These are phyloP conservation scores for Rachycentron canadum DNA, from an alignment of 2,797 vertebrate species.

Conservation along the genomic window DNA sequence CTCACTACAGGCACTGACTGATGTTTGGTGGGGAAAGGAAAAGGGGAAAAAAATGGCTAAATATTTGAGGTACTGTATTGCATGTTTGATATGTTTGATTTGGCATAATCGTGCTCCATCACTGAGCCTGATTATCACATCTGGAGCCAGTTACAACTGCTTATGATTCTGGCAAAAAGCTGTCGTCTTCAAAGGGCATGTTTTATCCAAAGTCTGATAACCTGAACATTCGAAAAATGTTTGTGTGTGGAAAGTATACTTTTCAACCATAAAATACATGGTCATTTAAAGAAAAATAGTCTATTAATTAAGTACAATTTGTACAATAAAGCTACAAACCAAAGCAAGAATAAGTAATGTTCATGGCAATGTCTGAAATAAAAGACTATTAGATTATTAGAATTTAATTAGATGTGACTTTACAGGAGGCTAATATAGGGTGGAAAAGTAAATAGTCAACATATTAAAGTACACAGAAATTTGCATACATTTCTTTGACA, in stretches of 20 bases:
- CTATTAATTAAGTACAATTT: background rate
- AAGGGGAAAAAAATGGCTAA: slow-evolving; percentile 29
- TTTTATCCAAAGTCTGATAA: slow-evolving; percentile 41
- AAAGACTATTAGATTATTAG: too few relatives aligned
- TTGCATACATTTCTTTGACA: background rate
- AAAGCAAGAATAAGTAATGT: background rate
- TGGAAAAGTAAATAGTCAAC: slow-evolving; percentile 10
- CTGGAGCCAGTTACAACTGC: slow-evolving; percentile 71
- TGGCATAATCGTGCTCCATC: slow-evolving; percentile 63
- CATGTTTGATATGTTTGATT: slow-evolving; percentile 73
- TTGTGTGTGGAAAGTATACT: slow-evolving; percentile 5
- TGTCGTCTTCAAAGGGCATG: slow-evolving; percentile 61
- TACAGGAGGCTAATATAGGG: slow-evolving; percentile 9
- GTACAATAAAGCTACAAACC: background rate
- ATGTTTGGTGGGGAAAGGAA: slow-evolving; percentile 27
- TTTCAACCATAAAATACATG: slow-evolving; percentile 16
- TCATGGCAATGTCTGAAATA: background rate
- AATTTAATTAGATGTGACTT: slow-evolving; percentile 1
- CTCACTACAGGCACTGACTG: slow-evolving; percentile 48
- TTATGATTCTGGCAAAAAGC: slow-evolving; percentile 62
- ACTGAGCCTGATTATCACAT: slow-evolving; percentile 73
- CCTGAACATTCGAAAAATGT: slow-evolving; percentile 24
- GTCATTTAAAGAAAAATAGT: background rate
- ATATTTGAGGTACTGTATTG: slow-evolving; percentile 55
- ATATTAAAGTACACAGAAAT: slow-evolving; percentile 22